Evolutionary conservation across 2,888 invertebrate genomes (phyloP), one percentile per base, ranked within the genome.

Genomic region (Minunthozetes semirufus): DNA sequence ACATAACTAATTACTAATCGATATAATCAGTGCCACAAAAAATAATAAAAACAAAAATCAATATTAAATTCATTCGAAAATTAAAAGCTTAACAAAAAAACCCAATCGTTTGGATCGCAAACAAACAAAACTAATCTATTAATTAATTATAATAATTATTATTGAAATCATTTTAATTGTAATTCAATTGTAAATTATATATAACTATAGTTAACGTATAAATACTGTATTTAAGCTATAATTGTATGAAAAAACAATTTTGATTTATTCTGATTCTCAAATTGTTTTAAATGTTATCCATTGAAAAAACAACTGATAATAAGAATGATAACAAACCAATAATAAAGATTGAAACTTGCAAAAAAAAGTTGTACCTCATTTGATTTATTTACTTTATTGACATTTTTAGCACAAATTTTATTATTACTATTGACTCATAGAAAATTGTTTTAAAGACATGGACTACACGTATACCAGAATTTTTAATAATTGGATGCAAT

Each of bases 21-120:
- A 66, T 66, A 66, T 59, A 59, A 22, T 27, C 42, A 29, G 66
- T 66, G 66, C 66, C 66, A 66, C 66, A 66, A 66, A 38, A 17
- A 63, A 33, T 33, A 5, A 33, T 8, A 17, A 53, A 53, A 19
- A 50, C 56, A 22, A 56, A 56, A 59, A 59, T 15, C 59, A 15
- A 59, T 27, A 29, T 15, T 22, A 59, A 59, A 38, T 33, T 66
- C 19, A 66, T 33, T 33, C 19, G 5, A 8, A 42, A n/a, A 42
- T 42, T 15, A 66, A 38, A 59, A 3, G 38, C 38, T 38, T 66
- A 38, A 66, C 42, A 66, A 63, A 63, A 63, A 63, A 48, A 56
- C 56, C 15, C 1, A 19, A 15, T 66, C 66, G 38, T 66, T 33
- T 38, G 42, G 42, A 66, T 66, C 59, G 27, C 27, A 59, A 66